Base-by-base conservation (phyloP, 2,888 invertebrate genomes). In the Unio pictorum region DNA sequence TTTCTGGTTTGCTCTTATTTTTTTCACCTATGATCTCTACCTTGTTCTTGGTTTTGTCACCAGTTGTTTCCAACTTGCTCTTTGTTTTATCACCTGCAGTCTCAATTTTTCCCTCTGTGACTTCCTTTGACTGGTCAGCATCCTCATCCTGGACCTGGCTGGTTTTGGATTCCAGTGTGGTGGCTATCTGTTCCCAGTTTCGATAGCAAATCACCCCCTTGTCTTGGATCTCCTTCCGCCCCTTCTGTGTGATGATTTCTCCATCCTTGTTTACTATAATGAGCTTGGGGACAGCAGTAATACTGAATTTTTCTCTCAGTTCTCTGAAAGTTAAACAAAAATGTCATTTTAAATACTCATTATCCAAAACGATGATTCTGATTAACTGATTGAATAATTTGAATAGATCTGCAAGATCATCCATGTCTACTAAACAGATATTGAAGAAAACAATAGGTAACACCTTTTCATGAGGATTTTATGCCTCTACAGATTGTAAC, bases 251-350 rank as follows among this genome's bases (percentile, higher is more conserved):
- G 66, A 91, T 84, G 5, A 89, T 78, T 20, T 87, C 86, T 11
- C 91, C 91, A 80, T 90, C 85, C 28, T 86, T 85, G 73, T 88
- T 89, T 23, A 91, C 75, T 8, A 91, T 84, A 59, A 91, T 82
- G 30, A 92, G 82, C 55, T 90, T 89, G 4, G 91, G 91, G 65
- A 91, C 91, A 30, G 91, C 90, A 61, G 81, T 85, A 11, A 91
- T 88, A 55, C 85, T 84, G 78, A 85, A 91, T 75, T 89, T 88
- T 23, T 82, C 75, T 61, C 89, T 85, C 54, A 91, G 81, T 56
- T 84, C 82, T 58, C 91, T 91, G 78, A 8, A 84, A 84, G 72
- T 23, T 20, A 70, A 65, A 34, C 55, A 64, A n/a, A 57, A 55
- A 54, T 6, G 18, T 55, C 17, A 26, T 58, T 26, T 58, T 28